Conservation (phyloP, 2,888 invertebrate species). For the Camponotus fellah region DNA sequence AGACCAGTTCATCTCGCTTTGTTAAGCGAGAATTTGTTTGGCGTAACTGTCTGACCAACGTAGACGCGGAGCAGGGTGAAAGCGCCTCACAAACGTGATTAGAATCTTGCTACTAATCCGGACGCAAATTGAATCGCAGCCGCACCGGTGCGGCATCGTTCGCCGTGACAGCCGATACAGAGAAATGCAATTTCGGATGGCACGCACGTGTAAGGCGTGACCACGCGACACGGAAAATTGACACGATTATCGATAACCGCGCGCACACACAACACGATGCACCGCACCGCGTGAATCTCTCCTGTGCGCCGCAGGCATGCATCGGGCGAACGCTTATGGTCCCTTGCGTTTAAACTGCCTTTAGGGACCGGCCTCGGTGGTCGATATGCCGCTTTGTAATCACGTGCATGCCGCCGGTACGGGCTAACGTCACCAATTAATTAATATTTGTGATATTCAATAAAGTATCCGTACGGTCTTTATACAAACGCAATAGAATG, state of each 20-base stretch:
- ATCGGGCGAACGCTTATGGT: slow-evolving; percentile 15
- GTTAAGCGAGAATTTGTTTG: slow-evolving; percentile 12
- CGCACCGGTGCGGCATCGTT: slow-evolving; percentile 25
- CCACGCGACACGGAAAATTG: slow-evolving; percentile 67
- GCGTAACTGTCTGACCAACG: not conserved
- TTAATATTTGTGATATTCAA: slow-evolving; percentile 46
- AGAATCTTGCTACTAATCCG: slow-evolving; percentile 62
- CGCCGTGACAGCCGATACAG: slow-evolving; percentile 63
- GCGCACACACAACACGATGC: slow-evolving; percentile 15
- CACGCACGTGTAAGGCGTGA: slow-evolving; percentile 59
- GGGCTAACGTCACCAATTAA: slow-evolving; percentile 34
- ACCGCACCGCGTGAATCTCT: not conserved
- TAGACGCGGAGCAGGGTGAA: slow-evolving; percentile 9
- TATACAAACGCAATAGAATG: not conserved
- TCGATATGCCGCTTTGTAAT: slow-evolving; percentile 56
- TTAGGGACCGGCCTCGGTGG: slow-evolving; percentile 45
- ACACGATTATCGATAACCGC: slow-evolving; percentile 66
- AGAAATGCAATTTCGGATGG: slow-evolving; percentile 69
- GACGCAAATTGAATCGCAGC: slow-evolving; percentile 66
- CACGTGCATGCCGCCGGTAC: slow-evolving; percentile 34
- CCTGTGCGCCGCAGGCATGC: slow-evolving; percentile 54
- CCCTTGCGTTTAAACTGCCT: slow-evolving; percentile 48
- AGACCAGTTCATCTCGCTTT: not conserved
- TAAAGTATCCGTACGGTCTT: slow-evolving; percentile 16
- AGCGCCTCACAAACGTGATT: slow-evolving; percentile 60